A percentile compares a stretch with the other conserved stretches of the same genome.
These are phyloP conservation scores for Isaurus tuberculatus DNA, from an alignment of 92 coral and sea anemone genomes.

Conservation along the genomic window DNA sequence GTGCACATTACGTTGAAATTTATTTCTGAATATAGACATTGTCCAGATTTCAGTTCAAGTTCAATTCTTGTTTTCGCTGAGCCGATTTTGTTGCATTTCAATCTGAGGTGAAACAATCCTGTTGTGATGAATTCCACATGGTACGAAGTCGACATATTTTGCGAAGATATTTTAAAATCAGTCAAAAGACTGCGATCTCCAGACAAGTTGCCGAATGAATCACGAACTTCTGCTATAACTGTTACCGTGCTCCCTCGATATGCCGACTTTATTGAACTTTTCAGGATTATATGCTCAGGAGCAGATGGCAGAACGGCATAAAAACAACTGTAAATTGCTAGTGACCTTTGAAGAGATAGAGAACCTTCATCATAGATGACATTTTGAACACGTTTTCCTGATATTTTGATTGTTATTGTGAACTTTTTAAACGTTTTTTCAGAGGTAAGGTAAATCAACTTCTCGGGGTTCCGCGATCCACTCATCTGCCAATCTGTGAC, in stretches of 20 bases:
- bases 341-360: not conserved
- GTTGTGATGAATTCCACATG: not conserved
- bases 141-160: not conserved
- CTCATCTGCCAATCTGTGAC: not conserved
- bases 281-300: not conserved
- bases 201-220: conserved; percentile 32
- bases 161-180: not conserved
- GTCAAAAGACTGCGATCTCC: not conserved
- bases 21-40: not conserved
- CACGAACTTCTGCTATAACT: not conserved
- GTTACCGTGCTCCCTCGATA: conserved; percentile 31
- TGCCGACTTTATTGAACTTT: not conserved
- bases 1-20: not conserved
- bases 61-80: conserved; percentile 9
- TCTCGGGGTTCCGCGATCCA: not conserved
- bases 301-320: conserved; percentile 24
- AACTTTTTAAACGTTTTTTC: not conserved
- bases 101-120: conserved; percentile 1
- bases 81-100: conserved; percentile 21
- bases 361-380: not conserved
- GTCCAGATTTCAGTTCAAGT: not conserved
- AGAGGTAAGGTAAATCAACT: not conserved
- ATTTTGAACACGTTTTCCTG: not conserved
- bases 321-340: not conserved
- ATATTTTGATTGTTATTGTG: not conserved